Evolutionary conservation across 2,797 vertebrate genomes (phyloP), one percentile per base, ranked within the genome.

Genomic region (Podarcis lilfordi): DNA sequence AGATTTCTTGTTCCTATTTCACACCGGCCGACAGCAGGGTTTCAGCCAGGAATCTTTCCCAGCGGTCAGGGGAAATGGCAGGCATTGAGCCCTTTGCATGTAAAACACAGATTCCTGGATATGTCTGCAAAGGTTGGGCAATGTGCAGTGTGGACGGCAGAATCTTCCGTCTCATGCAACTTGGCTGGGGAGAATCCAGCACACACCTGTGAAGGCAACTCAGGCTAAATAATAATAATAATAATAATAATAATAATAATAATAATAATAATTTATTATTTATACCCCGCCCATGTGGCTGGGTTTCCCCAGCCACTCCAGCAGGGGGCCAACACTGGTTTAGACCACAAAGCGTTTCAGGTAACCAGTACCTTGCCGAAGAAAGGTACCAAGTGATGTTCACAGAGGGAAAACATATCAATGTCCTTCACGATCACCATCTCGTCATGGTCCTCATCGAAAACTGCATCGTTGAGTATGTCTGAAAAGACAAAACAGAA

Each of bases 361-460:
- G 1, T 32, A 3, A 89, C 68, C 90, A 90, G 59, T 95, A 97
- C 97, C 92, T 97, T 98, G 85, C 96, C 97, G 93, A 97, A 98
- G 89, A 98, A 98, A 19, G 97, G 97, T 88, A 98, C 96, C 93
- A 98, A 91, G 85, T 98, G 97, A 95, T 98, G 97, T 89, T 98
- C 98, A 91, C 96, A 98, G 81, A 97, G 96, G 2, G 97, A 98
- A 91, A 98, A 97, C 96, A 97, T 95, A 86, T 98, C 98, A 69
- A 97, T 98, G 91, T 97, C 97, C 92, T 97, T 98, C 72, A 98
- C 97, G 37, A 97, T 97, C 90, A 98, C 97, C 95, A 97, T 97
- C 94, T 98, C 97, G 40, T 98, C 84, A 0, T 98, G 97, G 94
- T 97, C 96, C 91, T 98, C 97, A 82, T 98, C 96, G 89, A 98